These are phyloP conservation scores for Solea solea DNA, from an alignment of 2,113 vertebrate species.

Conservation along the genomic window DNA sequence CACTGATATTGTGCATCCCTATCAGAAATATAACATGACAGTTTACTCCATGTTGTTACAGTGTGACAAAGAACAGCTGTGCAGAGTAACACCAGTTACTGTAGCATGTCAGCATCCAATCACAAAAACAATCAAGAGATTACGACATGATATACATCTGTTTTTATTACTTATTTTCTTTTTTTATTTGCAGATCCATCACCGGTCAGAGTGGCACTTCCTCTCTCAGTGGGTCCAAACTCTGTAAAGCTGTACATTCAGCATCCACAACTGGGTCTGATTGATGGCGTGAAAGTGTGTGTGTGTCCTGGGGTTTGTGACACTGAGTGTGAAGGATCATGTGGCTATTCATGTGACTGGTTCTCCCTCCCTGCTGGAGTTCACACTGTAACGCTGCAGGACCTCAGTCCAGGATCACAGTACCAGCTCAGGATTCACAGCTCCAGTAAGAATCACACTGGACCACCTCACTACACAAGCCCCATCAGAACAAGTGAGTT, in stretches of 20 bases:
- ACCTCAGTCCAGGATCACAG: slow-evolving; percentile 81
- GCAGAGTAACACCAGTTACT: too few species aligned
- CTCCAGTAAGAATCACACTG: slow-evolving; percentile 79
- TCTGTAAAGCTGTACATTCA: slow-evolving; percentile 70
- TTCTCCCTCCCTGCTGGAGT: slow-evolving; percentile 59
- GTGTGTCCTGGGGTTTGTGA: slow-evolving; percentile 60
- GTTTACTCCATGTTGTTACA: too few species aligned
- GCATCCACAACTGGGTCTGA: slow-evolving; percentile 53
- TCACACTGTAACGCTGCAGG: slow-evolving; percentile 73
- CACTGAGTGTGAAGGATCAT: slow-evolving; percentile 26
- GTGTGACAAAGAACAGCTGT: too few species aligned
- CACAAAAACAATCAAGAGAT: too few species aligned
- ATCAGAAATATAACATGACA: too few species aligned
- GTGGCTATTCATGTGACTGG: slow-evolving; percentile 43
- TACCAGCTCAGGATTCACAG: slow-evolving; percentile 82
- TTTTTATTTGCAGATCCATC: slow-evolving; percentile 62
- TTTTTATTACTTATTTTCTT: neutral
- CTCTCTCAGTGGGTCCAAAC: slow-evolving; percentile 53
- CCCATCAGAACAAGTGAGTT: slow-evolving; percentile 85
- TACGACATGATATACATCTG: neutral
- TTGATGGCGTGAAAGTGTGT: slow-evolving; percentile 74
- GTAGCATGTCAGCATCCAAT: too few species aligned
- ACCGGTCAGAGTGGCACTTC: slow-evolving; percentile 60
- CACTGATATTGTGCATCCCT: too few species aligned
- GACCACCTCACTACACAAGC: slow-evolving; percentile 73